Conservation (phyloP, 2,888 invertebrate species). For the Muscina levida region DNA sequence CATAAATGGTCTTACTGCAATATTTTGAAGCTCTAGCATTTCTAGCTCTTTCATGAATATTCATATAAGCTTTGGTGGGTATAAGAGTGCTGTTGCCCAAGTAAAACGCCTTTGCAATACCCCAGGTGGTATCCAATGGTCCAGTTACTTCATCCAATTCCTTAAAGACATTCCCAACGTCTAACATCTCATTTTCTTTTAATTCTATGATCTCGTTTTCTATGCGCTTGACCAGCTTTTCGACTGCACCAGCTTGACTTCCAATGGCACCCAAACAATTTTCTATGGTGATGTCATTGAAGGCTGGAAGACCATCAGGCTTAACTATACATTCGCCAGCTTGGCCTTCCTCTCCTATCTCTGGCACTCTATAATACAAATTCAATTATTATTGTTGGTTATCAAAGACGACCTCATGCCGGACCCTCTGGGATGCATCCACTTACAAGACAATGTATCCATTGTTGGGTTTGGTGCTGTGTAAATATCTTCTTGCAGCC, state of each 20-base stretch:
- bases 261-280: slow-evolving; percentile 92
- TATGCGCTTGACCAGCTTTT: slow-evolving; percentile 86
- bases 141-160: slow-evolving; percentile 87
- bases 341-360: slow-evolving; percentile 90
- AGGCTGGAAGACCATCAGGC: slow-evolving; percentile 87
- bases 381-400: slow-evolving; percentile 30
- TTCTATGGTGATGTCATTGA: slow-evolving; percentile 89
- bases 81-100: slow-evolving; percentile 89
- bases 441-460: slow-evolving; percentile 77
- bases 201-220: slow-evolving; percentile 82
- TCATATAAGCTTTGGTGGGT: slow-evolving; percentile 88
- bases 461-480: slow-evolving; percentile 68
- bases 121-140: slow-evolving; percentile 91
- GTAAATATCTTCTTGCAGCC: slow-evolving; percentile 68
- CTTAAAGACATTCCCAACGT: slow-evolving; percentile 80
- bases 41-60: slow-evolving; percentile 89
- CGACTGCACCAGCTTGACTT: slow-evolving; percentile 90
- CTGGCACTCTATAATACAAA: slow-evolving; percentile 84
- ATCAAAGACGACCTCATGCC: slow-evolving; percentile 29
- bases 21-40: slow-evolving; percentile 88
- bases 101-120: slow-evolving; percentile 91
- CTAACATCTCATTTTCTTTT: slow-evolving; percentile 67
- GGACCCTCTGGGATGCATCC: neutral
- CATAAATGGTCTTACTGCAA: slow-evolving; percentile 81
- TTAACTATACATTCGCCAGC: slow-evolving; percentile 88